phyloP scores from a whole-genome alignment of 2,113 vertebrate genomes.

The Centropus unirufus region DNA sequence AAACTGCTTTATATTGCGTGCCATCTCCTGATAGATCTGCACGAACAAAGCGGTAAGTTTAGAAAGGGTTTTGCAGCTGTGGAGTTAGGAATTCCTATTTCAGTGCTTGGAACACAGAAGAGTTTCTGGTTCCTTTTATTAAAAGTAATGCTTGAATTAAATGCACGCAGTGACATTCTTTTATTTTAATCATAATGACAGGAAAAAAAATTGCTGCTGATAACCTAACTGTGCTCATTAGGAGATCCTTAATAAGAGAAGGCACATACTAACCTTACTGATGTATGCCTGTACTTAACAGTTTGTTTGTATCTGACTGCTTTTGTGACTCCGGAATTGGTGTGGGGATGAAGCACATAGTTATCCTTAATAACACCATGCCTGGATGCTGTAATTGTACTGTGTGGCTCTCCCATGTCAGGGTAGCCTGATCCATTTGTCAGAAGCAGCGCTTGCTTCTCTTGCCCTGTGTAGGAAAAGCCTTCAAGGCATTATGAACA shows the following conservation, averaged over 20 bases:
- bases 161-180: too few relatives aligned
- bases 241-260: too few relatives aligned
- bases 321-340: not conserved
- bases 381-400: not conserved
- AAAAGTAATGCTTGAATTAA: not conserved
- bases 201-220: not conserved
- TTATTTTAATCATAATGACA: not conserved
- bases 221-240: not conserved
- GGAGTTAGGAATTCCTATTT: not conserved
- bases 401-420: not conserved
- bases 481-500: not conserved
- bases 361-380: not conserved
- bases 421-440: not conserved
- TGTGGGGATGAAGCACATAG: not conserved
- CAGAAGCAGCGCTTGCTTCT: not conserved
- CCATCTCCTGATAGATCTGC: not conserved
- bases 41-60: constrained; percentile 22
- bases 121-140: not conserved
- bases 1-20: accelerated
- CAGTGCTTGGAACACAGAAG: accelerated
- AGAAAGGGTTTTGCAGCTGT: accelerated
- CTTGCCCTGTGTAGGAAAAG: not conserved
- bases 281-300: not conserved
- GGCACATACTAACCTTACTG: not conserved
- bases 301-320: not conserved